Conservation (phyloP, 2,113 vertebrate species). For the Oryzias melastigma region DNA sequence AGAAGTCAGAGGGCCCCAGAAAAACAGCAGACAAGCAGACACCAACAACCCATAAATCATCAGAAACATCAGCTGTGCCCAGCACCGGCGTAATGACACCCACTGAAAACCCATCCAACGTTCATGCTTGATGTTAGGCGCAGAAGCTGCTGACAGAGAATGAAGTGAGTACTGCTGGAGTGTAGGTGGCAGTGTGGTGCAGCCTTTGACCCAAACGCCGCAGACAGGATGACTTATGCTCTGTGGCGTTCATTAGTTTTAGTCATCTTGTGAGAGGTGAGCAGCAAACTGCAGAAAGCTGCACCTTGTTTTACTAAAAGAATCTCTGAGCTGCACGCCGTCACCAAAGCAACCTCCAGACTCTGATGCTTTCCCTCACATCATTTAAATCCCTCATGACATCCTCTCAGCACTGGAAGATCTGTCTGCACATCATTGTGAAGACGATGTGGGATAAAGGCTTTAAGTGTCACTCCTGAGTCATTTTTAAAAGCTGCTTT, state of each 20-base stretch:
- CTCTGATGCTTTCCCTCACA: no score
- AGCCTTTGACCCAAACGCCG: conserved; percentile 5
- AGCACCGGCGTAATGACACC: conserved; percentile 14
- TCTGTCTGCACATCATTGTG: no score
- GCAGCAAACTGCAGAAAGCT: no score
- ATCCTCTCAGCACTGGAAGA: no score
- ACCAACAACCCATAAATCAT: conserved; percentile 25
- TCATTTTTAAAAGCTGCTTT: no score
- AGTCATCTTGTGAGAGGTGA: no score
- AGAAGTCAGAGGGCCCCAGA: conserved; percentile 9
- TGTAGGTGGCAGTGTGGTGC: conserved; percentile 52
- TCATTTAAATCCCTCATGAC: no score
- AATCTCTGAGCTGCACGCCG: no score
- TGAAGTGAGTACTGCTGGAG: not conserved
- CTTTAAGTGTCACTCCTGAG: no score
- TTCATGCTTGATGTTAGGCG: conserved; percentile 10
- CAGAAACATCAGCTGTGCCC: conserved; percentile 7
- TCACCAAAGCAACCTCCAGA: no score
- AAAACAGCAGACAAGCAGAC: conserved; percentile 19
- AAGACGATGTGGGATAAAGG: no score
- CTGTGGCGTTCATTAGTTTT: not conserved
- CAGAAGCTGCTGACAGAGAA: not conserved
- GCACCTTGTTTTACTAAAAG: no score
- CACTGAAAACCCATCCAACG: not conserved
- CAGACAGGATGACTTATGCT: not conserved